phyloP scores from a whole-genome alignment of 1,140 invertebrate species.

The Druon quercuslanigerum region DNA sequence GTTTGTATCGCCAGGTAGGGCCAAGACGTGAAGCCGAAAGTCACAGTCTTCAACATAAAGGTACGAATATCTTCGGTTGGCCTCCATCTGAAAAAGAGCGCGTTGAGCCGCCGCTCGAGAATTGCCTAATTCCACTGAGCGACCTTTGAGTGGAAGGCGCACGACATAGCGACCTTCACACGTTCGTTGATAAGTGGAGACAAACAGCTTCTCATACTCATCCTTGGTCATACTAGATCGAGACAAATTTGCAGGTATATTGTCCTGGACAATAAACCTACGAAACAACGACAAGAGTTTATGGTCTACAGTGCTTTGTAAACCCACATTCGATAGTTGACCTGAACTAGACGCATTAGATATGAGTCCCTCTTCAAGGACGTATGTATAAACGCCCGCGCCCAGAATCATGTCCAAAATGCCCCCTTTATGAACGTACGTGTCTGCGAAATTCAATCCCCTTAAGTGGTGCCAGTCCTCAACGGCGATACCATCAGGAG shows the following conservation, averaged over 20 bases:
- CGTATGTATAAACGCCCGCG: too few relatives aligned
- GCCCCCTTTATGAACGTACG: too few relatives aligned
- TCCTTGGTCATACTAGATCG: neutral
- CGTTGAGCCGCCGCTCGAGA: neutral
- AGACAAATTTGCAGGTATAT: neutral
- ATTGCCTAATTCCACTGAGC: neutral
- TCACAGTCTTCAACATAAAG: too few relatives aligned
- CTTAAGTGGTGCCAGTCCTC: neutral
- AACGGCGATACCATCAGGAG: neutral
- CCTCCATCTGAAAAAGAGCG: neutral
- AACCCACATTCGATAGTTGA: neutral
- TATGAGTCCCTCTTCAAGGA: constrained; percentile 36
- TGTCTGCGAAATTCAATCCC: too few relatives aligned
- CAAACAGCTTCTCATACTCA: constrained; percentile 11
- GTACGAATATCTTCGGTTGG: too few relatives aligned
- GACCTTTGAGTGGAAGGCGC: too few relatives aligned
- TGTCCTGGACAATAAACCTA: neutral
- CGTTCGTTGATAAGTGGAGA: neutral
- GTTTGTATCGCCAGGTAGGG: too few relatives aligned
- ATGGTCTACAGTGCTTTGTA: neutral
- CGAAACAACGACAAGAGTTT: neutral
- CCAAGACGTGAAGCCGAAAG: too few relatives aligned
- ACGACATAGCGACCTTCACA: too few relatives aligned
- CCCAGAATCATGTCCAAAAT: too few relatives aligned
- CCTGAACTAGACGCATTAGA: neutral